Conservation (phyloP, 2,113 vertebrate species). For the Glaucidium brasilianum region DNA sequence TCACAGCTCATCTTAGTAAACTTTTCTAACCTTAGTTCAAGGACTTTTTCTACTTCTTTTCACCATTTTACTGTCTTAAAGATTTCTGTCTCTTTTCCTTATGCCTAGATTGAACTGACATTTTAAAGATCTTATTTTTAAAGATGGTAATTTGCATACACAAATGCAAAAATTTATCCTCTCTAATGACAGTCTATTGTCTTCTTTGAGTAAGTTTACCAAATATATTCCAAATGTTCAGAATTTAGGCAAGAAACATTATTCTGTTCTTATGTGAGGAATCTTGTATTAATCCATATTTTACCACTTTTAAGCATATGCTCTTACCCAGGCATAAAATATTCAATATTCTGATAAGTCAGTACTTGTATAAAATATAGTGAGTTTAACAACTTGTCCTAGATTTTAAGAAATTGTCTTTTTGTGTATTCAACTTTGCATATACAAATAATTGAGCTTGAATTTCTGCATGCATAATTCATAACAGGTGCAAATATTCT, state of each 20-base stretch:
- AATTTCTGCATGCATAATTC: conserved; percentile 29
- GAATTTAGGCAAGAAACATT: background rate
- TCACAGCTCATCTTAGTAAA: background rate
- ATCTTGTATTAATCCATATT: conserved; percentile 14
- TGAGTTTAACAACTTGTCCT: conserved; percentile 29
- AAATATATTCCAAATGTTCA: background rate
- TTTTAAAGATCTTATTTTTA: background rate
- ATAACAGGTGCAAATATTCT: conserved; percentile 48
- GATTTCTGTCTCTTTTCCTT: background rate
- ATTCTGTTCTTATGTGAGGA: background rate
- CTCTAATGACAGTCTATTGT: background rate
- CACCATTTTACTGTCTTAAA: background rate
- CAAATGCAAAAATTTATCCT: background rate
- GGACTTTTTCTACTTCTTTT: background rate
- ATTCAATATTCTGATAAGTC: conserved; percentile 23
- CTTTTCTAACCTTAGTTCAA: background rate
- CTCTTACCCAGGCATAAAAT: conserved; percentile 1
- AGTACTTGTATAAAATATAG: conserved; percentile 12
- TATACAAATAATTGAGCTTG: conserved; percentile 36
- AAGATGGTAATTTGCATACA: background rate
- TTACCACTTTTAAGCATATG: background rate
- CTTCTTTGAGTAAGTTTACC: background rate
- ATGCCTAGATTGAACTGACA: background rate
- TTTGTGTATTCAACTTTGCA: conserved; percentile 29
- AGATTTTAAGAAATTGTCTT: conserved; percentile 21